Evolutionary conservation across 2,113 vertebrate species (phyloP).

Genomic region (Notothenia coriiceps): DNA sequence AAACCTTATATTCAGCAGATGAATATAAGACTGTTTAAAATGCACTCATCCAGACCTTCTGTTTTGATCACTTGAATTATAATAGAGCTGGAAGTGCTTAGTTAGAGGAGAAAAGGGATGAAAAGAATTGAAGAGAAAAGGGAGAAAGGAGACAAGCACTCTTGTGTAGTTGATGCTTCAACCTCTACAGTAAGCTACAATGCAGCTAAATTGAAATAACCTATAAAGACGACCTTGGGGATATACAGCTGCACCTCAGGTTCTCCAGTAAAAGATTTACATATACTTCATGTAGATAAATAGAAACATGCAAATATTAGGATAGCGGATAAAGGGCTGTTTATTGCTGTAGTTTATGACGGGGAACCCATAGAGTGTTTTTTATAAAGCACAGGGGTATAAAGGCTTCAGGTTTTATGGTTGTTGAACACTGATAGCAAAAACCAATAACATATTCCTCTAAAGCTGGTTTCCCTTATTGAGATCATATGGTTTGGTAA

Average conservation of each 20-base stretch:
- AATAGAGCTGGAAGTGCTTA: slow-evolving; percentile 2
- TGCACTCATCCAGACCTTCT: slow-evolving; percentile 8
- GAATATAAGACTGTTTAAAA: slow-evolving; percentile 8
- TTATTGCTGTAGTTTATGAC: slow-evolving; percentile 55
- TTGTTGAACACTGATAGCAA: slow-evolving; percentile 42
- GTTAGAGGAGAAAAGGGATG: not conserved
- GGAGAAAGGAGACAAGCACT: not conserved
- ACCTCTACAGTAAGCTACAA: not conserved
- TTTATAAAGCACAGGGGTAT: slow-evolving; percentile 48
- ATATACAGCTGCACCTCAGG: not conserved
- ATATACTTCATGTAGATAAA: slow-evolving; percentile 36
- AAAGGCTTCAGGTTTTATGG: slow-evolving; percentile 48
- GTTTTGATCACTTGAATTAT: slow-evolving; percentile 25
- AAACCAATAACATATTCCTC: slow-evolving; percentile 58
- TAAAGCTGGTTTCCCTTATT: slow-evolving; percentile 31
- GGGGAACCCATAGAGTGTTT: slow-evolving; percentile 25
- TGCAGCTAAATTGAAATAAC: slow-evolving; percentile 29
- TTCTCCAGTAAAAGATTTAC: slow-evolving; percentile 36
- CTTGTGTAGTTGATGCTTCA: not conserved
- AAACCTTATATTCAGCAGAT: not conserved
- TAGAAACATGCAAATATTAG: slow-evolving; percentile 43
- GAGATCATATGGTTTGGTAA: slow-evolving; percentile 25
- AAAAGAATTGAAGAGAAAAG: not conserved
- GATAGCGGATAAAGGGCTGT: slow-evolving; percentile 46
- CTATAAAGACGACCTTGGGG: slow-evolving; percentile 38